Conservation (phyloP, 2,113 vertebrate genomes). For the Amazona guildingii region DNA sequence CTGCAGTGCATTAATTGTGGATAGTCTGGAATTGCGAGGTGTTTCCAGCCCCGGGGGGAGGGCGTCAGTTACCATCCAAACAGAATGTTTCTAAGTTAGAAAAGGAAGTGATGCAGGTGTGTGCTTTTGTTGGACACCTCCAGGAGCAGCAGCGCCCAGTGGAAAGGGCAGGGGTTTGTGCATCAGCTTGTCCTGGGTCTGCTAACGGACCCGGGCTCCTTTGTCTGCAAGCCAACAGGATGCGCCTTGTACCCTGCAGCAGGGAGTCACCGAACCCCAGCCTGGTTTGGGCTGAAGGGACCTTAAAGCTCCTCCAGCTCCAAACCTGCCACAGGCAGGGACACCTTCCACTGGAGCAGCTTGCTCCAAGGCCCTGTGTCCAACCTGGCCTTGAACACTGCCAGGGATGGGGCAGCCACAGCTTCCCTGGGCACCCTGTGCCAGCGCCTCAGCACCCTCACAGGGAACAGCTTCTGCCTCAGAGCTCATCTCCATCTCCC, state of each 20-base stretch:
- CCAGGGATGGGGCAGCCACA: no score
- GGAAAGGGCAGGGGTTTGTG: not conserved
- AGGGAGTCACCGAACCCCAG: not conserved
- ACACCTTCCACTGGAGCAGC: no score
- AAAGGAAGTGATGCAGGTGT: not conserved
- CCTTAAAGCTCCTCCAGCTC: not conserved
- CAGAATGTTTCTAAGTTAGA: not conserved
- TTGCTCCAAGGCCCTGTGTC: no score
- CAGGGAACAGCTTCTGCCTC: no score
- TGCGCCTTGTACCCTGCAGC: not conserved
- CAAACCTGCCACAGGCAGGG: not conserved
- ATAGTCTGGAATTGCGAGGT: not conserved
- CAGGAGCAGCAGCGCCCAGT: not conserved
- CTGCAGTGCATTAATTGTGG: not conserved
- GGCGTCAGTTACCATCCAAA: not conserved
- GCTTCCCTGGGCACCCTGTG: no score
- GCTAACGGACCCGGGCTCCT: fast-evolving
- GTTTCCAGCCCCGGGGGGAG: not conserved
- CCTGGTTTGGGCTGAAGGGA: not conserved
- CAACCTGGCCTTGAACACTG: no score
- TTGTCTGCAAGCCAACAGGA: fast-evolving
- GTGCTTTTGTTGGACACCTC: not conserved
- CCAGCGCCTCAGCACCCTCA: no score
- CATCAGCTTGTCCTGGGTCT: not conserved
- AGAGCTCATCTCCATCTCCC: no score